Percentiles rank a stretch among this genome's conserved stretches.
Evolutionary conservation across 2,797 vertebrate species (phyloP).

Genomic region (Acanthopagrus latus): DNA sequence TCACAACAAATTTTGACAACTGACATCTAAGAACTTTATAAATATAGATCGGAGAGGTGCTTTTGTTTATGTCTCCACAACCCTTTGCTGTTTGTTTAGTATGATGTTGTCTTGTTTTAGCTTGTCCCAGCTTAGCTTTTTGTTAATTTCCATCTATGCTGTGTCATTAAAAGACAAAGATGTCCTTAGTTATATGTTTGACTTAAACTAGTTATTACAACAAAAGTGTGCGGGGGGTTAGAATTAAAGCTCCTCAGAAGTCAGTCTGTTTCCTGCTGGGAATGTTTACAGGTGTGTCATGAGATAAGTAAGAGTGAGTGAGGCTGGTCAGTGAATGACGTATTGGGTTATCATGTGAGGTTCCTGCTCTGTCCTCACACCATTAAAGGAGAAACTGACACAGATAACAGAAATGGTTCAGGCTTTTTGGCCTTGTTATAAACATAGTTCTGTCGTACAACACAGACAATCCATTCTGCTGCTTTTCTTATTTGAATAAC

Average conservation of each 20-base stretch:
- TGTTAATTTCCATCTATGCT: neutral
- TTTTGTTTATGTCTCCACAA: neutral
- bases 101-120: neutral
- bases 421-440: neutral
- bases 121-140: constrained; percentile 7
- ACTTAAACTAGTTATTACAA: neutral
- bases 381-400: neutral
- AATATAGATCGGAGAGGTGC: neutral
- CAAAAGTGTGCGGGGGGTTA: too few relatives aligned
- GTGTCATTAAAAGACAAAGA: constrained; percentile 2
- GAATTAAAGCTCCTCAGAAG: neutral
- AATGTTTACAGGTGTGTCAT: constrained; percentile 60
- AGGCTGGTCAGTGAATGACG: constrained; percentile 14
- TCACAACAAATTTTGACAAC: neutral
- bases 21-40: neutral
- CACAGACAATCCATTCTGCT: constrained; percentile 8
- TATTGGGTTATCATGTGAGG: constrained; percentile 8
- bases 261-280: constrained; percentile 36
- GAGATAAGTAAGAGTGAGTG: constrained; percentile 16
- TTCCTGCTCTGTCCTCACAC: neutral
- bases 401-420: neutral
- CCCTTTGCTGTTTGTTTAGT: constrained; percentile 4
- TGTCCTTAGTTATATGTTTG: neutral
- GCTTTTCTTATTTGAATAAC: neutral
- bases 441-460: neutral